phyloP scores from a whole-genome alignment of 2,113 vertebrate genomes.

The Morone saxatilis region DNA sequence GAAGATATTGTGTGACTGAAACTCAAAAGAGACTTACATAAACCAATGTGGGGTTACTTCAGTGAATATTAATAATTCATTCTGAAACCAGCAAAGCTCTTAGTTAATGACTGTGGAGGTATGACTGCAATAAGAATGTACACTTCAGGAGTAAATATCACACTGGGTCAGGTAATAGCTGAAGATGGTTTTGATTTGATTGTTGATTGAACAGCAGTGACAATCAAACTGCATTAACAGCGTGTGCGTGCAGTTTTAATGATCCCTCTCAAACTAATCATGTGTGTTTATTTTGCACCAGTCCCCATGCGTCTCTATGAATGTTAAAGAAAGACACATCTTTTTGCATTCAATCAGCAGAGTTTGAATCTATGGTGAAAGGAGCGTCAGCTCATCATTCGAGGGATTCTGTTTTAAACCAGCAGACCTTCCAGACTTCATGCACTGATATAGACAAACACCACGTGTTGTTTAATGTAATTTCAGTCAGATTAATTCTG shows the following conservation, averaged over 20 bases:
- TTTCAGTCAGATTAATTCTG: neutral
- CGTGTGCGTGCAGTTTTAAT: neutral
- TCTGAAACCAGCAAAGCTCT: neutral
- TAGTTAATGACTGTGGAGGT: slow-evolving; percentile 18
- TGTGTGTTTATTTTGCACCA: slow-evolving; percentile 15
- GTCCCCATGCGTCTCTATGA: neutral
- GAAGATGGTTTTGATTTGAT: slow-evolving; percentile 12
- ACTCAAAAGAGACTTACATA: neutral
- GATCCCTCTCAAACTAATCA: slow-evolving; percentile 8
- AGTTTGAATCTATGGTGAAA: slow-evolving; percentile 34
- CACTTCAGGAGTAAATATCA: neutral
- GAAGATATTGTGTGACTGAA: slow-evolving; percentile 31
- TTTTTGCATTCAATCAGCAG: slow-evolving; percentile 26
- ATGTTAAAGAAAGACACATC: neutral
- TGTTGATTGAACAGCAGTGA: slow-evolving; percentile 5
- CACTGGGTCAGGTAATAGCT: neutral
- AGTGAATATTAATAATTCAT: slow-evolving; percentile 20
- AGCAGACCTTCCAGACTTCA: neutral
- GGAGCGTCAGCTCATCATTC: neutral
- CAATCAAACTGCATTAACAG: slow-evolving; percentile 1
- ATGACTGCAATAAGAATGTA: slow-evolving; percentile 13
- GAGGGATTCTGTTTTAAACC: slow-evolving; percentile 1
- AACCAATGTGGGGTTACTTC: slow-evolving; percentile 41
- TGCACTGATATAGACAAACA: slow-evolving; percentile 18
- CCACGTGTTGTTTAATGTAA: neutral